These are phyloP conservation scores for Xyliphius kryptos DNA, from an alignment of 2,113 vertebrate species.

Conservation along the genomic window DNA sequence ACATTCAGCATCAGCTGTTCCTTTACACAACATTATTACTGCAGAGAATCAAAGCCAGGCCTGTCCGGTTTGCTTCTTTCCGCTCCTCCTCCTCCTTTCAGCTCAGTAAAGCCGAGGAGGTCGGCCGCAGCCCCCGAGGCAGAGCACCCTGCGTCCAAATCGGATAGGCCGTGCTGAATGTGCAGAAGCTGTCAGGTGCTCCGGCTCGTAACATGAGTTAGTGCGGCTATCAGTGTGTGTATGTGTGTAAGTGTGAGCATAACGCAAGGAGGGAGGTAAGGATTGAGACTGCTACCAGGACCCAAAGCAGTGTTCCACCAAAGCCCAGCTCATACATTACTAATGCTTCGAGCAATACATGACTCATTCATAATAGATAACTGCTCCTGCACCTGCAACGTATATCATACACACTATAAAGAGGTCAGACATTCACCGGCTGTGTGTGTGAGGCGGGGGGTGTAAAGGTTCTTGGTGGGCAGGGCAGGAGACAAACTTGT, in stretches of 20 bases:
- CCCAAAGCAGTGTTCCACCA: conserved; percentile 43
- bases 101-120: conserved; percentile 45
- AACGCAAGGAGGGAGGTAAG: conserved; percentile 25
- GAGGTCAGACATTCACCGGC: conserved; percentile 49
- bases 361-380: conserved; percentile 67
- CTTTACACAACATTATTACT: too few relatives aligned
- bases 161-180: conserved; percentile 59
- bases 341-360: conserved; percentile 54
- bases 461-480: neutral
- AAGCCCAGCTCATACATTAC: conserved; percentile 60
- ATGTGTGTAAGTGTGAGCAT: conserved; percentile 30
- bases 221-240: conserved; percentile 46
- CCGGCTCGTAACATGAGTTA: conserved; percentile 56
- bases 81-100: conserved; percentile 29
- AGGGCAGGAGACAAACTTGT: conserved; percentile 14
- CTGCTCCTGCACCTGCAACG: conserved; percentile 49
- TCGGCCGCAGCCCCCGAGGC: conserved; percentile 49
- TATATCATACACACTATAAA: conserved; percentile 58
- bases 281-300: conserved; percentile 26
- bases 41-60: too few relatives aligned
- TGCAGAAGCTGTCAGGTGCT: conserved; percentile 56
- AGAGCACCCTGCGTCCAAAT: conserved; percentile 53
- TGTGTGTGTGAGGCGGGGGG: conserved; percentile 1
- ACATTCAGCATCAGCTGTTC: too few relatives aligned
- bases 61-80: neutral